A percentile compares a stretch with the other conserved stretches of the same genome.
Conservation (phyloP, 2,113 vertebrate species). For the Bubo bubo region DNA sequence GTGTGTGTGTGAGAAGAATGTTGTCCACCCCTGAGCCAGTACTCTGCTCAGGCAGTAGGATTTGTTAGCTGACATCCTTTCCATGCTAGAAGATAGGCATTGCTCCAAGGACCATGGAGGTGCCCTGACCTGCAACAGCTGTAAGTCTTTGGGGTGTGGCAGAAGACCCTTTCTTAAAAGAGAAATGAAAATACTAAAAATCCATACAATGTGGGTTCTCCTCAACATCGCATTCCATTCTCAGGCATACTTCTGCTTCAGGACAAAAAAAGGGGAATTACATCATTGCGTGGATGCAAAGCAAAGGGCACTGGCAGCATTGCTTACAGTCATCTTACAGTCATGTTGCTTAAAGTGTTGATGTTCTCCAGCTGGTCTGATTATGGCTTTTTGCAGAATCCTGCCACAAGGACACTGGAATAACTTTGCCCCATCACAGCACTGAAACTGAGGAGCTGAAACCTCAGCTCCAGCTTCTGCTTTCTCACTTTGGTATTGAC, state of each 20-base stretch:
- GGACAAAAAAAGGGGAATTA: not conserved
- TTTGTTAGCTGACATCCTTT: not conserved
- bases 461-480: constrained; percentile 67
- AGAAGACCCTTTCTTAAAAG: not conserved
- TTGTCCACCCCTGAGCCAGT: not conserved
- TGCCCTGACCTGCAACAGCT: not conserved
- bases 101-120: not conserved
- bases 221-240: not conserved
- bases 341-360: not conserved
- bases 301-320: not conserved
- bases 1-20: not conserved
- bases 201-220: not conserved
- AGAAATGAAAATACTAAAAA: not conserved
- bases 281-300: not conserved
- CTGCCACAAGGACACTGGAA: not conserved
- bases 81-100: not conserved
- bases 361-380: not conserved
- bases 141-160: not conserved
- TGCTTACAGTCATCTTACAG: not conserved
- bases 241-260: not conserved
- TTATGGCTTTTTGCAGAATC: constrained; percentile 32
- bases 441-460: constrained; percentile 65
- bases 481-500: constrained; percentile 69
- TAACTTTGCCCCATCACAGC: constrained; percentile 41
- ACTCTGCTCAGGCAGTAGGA: not conserved